Evolutionary conservation across 2,797 vertebrate genomes (phyloP).

Genomic region (Fringilla coelebs): DNA sequence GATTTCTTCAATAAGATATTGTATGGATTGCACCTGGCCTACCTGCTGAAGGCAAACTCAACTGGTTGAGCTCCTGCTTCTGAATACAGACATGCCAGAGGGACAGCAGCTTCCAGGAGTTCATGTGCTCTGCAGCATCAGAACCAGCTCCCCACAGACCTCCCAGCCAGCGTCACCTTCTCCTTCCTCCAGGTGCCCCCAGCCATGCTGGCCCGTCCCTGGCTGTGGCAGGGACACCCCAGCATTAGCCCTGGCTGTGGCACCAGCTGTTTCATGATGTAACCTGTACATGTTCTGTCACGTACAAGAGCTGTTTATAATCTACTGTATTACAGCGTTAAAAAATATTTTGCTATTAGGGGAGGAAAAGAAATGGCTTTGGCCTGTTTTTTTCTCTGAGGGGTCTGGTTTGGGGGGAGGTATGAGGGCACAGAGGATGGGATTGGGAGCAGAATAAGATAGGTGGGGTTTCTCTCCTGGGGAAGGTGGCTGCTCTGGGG

Average conservation of each 20-base stretch:
- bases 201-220: not conserved
- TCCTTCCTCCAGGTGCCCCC: not conserved
- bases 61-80: not conserved
- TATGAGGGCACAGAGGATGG: not conserved
- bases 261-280: accelerated
- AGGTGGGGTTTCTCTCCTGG: not conserved
- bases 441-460: not conserved
- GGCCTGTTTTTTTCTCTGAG: not conserved
- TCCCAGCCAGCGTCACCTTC: accelerated
- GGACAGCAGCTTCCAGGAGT: accelerated
- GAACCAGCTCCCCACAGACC: accelerated
- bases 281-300: not conserved
- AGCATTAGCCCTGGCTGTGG: not conserved
- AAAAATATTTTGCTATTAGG: constrained; percentile 68
- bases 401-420: not conserved
- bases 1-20: accelerated
- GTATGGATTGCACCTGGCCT: not conserved
- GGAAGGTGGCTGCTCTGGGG: not conserved
- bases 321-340: constrained; percentile 38
- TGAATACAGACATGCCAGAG: not conserved
- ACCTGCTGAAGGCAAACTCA: not conserved
- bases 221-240: not conserved
- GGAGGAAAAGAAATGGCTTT: not conserved
- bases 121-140: accelerated
- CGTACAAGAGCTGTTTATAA: constrained; percentile 7